Evolutionary conservation across 2,797 vertebrate genomes (phyloP).

Genomic region (Amphiprion clarkii): DNA sequence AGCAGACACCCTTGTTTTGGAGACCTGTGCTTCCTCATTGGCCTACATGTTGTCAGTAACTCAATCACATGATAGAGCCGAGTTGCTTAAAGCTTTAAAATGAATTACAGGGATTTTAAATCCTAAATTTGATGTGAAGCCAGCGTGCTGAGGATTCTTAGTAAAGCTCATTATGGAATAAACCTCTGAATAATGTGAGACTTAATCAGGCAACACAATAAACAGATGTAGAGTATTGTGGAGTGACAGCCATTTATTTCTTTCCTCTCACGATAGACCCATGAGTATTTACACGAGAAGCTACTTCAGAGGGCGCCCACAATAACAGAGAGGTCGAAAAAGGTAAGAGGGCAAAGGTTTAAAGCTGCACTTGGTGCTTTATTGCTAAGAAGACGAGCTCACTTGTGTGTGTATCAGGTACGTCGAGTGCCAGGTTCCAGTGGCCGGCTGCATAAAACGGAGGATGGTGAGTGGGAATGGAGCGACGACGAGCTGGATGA

Average conservation of each 20-base stretch:
- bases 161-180: not conserved
- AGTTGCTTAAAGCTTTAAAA: not conserved
- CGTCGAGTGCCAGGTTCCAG: conserved; percentile 97
- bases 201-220: not conserved
- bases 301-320: conserved; percentile 94
- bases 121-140: conserved; percentile 13
- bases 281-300: conserved; percentile 96
- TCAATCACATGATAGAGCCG: not conserved
- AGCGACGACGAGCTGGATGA: conserved; percentile 98
- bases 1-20: conserved; percentile 9
- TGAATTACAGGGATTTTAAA: not conserved
- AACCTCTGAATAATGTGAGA: not conserved
- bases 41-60: not conserved
- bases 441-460: conserved; percentile 96
- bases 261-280: conserved; percentile 84
- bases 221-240: not conserved
- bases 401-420: conserved; percentile 82
- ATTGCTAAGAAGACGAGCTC: not conserved
- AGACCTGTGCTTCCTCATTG: not conserved
- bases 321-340: conserved; percentile 96
- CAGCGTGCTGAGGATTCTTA: not conserved
- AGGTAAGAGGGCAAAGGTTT: conserved; percentile 79
- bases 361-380: not conserved
- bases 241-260: not conserved
- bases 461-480: conserved; percentile 97